These are phyloP conservation scores for Diadema setosum DNA, from an alignment of 35 echinoderm and acorn worm genomes.

Conservation along the genomic window DNA sequence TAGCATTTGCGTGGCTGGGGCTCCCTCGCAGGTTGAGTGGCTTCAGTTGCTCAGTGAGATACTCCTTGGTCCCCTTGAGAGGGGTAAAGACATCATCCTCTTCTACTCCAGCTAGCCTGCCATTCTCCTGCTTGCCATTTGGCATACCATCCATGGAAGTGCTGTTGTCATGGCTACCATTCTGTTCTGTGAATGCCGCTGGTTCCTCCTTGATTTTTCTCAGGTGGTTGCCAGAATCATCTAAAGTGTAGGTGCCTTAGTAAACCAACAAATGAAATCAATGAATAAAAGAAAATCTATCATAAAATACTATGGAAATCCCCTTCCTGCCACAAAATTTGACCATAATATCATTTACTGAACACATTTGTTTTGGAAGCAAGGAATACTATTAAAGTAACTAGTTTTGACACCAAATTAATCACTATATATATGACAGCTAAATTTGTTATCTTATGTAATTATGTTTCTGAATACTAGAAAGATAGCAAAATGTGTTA, in stretches of 20 bases:
- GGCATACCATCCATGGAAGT: not conserved
- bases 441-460: too few species aligned
- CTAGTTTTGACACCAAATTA: too few species aligned
- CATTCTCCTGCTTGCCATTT: slow-evolving; percentile 12
- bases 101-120: not conserved
- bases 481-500: too few species aligned
- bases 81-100: slow-evolving; percentile 23
- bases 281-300: too few species aligned
- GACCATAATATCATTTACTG: too few species aligned
- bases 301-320: too few species aligned
- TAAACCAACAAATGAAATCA: not conserved
- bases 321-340: too few species aligned
- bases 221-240: not conserved
- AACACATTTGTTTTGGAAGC: too few species aligned
- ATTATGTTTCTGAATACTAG: too few species aligned
- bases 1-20: not conserved
- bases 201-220: not conserved
- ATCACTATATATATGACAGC: too few species aligned
- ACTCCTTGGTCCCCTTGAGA: slow-evolving; percentile 53
- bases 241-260: slow-evolving; percentile 19
- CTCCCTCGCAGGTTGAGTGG: slow-evolving; percentile 19
- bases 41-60: slow-evolving; percentile 54
- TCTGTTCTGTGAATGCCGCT: not conserved
- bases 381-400: too few species aligned
- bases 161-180: not conserved